Evolutionary conservation across 1,140 invertebrate genomes (phyloP).

Genomic region (Carposina sasakii): DNA sequence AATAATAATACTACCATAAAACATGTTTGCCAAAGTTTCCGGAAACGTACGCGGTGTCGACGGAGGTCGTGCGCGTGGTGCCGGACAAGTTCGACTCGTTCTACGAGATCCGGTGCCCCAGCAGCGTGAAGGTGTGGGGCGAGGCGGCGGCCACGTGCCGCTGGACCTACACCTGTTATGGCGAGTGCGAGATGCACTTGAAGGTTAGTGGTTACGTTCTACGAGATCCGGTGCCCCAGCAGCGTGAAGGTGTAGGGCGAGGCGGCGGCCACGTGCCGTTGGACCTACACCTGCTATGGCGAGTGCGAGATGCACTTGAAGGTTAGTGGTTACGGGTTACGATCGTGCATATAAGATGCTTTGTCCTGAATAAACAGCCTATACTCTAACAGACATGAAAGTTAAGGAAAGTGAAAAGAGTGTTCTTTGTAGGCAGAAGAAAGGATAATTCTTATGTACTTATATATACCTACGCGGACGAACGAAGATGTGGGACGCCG

Average conservation of each 20-base stretch:
- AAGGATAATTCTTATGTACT: too few species aligned
- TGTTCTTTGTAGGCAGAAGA: too few species aligned
- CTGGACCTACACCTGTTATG: constrained; percentile 50
- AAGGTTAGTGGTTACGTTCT: constrained; percentile 40
- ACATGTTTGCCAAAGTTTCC: constrained; percentile 44
- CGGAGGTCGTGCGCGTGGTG: constrained; percentile 41
- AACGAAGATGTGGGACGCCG: too few species aligned
- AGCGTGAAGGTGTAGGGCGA: constrained; percentile 58
- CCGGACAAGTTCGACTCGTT: constrained; percentile 55
- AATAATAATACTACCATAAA: too few species aligned
- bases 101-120: constrained; percentile 49
- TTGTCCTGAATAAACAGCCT: too few species aligned
- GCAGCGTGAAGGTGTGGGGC: constrained; percentile 55
- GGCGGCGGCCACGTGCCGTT: constrained; percentile 44
- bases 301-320: constrained; percentile 47
- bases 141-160: constrained; percentile 48
- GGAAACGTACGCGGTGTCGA: constrained; percentile 45
- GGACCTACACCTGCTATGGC: constrained; percentile 50
- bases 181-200: constrained; percentile 44
- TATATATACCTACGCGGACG: too few species aligned
- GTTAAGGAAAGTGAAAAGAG: too few species aligned
- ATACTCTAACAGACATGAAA: too few species aligned
- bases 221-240: constrained; percentile 47
- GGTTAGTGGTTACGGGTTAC: constrained; percentile 30
- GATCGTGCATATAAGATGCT: too few species aligned